Conservation (phyloP, 1,140 invertebrate species). For the Pseudomyrmex sp. region DNA sequence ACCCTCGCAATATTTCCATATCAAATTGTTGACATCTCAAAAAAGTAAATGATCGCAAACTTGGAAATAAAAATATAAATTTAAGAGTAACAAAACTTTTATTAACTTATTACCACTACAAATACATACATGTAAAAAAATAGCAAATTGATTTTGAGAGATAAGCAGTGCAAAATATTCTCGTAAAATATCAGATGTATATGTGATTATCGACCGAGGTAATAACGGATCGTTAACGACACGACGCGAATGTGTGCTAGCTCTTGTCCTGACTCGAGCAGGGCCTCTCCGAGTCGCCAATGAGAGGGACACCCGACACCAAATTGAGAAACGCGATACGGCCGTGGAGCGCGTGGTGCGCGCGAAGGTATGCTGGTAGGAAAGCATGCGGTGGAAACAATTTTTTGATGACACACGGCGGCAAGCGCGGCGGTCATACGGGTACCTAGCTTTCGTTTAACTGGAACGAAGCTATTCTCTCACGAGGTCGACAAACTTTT, state of each 20-base stretch:
- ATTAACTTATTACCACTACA: no score
- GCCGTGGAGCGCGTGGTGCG: slow-evolving; percentile 8
- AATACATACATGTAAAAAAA: no score
- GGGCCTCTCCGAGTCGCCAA: not conserved
- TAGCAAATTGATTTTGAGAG: no score
- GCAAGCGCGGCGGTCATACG: slow-evolving; percentile 62
- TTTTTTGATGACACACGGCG: slow-evolving; percentile 46
- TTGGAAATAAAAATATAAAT: no score
- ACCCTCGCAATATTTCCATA: not conserved
- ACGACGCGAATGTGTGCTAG: not conserved
- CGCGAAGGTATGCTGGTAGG: slow-evolving; percentile 67
- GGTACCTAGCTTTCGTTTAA: slow-evolving; percentile 52
- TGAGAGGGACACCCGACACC: slow-evolving; percentile 39
- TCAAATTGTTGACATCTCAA: no score
- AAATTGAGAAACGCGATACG: slow-evolving; percentile 57
- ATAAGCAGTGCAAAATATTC: no score
- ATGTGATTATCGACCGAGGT: not conserved
- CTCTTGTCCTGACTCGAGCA: not conserved
- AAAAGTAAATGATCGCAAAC: not conserved
- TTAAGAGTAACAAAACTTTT: no score
- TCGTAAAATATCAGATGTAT: no score
- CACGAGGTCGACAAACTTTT: slow-evolving; percentile 69
- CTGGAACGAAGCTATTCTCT: slow-evolving; percentile 68
- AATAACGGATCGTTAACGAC: not conserved
- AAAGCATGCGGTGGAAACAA: slow-evolving; percentile 45